Base-by-base conservation (phyloP, 2,113 vertebrate genomes). In the Bettongia penicillata region DNA sequence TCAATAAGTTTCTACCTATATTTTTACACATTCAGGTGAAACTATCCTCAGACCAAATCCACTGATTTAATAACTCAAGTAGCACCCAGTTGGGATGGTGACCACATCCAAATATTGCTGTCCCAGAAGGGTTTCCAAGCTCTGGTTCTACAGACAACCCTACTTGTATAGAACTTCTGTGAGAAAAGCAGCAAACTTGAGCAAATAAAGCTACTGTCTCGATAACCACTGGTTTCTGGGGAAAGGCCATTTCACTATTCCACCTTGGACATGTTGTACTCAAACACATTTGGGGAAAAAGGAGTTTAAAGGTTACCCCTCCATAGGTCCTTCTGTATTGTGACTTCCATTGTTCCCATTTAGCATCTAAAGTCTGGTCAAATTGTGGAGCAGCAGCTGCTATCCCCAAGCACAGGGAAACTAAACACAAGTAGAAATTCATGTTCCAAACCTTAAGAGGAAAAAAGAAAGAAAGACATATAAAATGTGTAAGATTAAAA, bases 331-430 rank as follows among this genome's bases (percentile, higher is more conserved):
- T 99, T 1, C 28, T 90, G 91, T 99, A 99, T 98, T 98, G 99
- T 53, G 94, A 97, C 97, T 99, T 99, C 99, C 99, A 99, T 52
- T 98, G 95, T 5, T 98, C 16, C 99, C 99, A 99, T 61, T 99
- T 99, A 0, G 96, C 57, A 1, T 99, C 98, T 97, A 99, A 97
- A 10, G 98, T 98, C 0, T 96, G 96, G 97, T 99, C 98, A n/a
- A 95, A 12, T 0, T 92, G 96, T 7, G 99, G 99, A 10, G 99
- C 98, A 0, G 99, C 98, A 12, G 98, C 97, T 48, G 92, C 92
- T 37, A 77, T 48, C 1, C 95, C 98, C 5, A 99, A 6, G 95
- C 98, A 98, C 5, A 55, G 24, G 24, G 53, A 55, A 55, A 24
- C 24, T 55, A 55, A 55, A 55, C 53, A 55, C 53, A 55, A 24